Evolutionary conservation across 2,113 vertebrate genomes (phyloP), one percentile per base, ranked within the genome.

Genomic region (Promerops cafer): DNA sequence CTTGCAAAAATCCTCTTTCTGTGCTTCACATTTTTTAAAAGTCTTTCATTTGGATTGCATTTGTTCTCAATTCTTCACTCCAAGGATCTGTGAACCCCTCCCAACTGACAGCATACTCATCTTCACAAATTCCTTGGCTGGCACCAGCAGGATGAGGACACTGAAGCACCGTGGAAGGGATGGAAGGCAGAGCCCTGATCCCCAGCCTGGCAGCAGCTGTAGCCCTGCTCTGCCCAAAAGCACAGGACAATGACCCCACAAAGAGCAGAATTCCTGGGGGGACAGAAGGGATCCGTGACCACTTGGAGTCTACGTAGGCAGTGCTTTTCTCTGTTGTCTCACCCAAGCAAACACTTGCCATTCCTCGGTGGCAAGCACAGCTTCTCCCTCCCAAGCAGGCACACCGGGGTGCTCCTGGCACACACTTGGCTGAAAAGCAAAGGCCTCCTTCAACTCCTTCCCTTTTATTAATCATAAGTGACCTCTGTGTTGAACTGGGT

Each of bases 401-500:
- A 47, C 69, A 87, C 72, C 70, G 28, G 53, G 71, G 68, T 72
- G 93, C 63, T 90, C 68, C 79, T 88, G 83, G 86, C 96, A 94
- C 85, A 93, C 91, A 75, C 86, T 30, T 89, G 96, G 78, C 94
- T 94, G 90, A 86, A 96, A 96, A 97, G 90, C 75, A 95, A 96
- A 96, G 94, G 82, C 93, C 91, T 95, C 95, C 92, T 81, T 63
- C 74, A 79, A 47, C 63, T 72, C 9, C 78, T 82, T 94, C 75
- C 59, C 75, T 93, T 86, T 93, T 86, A 96, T 92, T 97, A 95
- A 94, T 89, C 88, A 27, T 53, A 78, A 95, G 61, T 96, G 92
- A 59, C 79, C 52, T 91, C 78, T 4, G 8, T 83, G 82, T 76
- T 68, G 68, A 72, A 86, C 81, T 96, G 96, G 95, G 89, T 94